These are phyloP conservation scores for Trogon melanurus DNA, from an alignment of 2,113 vertebrate genomes.

Conservation along the genomic window DNA sequence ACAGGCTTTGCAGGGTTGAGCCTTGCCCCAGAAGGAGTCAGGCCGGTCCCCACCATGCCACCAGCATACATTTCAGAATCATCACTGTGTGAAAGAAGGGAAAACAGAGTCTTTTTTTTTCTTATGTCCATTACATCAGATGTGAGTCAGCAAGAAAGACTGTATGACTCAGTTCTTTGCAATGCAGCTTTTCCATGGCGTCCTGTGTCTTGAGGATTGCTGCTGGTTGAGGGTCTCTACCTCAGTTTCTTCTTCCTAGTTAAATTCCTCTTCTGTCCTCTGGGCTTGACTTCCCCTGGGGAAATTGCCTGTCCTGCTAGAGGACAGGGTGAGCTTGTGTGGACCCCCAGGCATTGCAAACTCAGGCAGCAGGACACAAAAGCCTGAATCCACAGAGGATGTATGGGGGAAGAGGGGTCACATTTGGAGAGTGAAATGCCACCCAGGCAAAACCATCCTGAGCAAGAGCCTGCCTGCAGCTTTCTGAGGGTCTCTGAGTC, in stretches of 20 bases:
- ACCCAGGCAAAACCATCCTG: neutral
- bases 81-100: neutral
- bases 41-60: neutral
- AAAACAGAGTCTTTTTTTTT: neutral
- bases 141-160: neutral
- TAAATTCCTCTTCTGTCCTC: neutral
- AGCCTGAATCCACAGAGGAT: neutral
- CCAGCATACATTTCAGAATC: neutral
- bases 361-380: neutral
- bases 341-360: neutral
- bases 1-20: neutral
- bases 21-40: neutral
- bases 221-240: rapidly evolving
- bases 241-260: rapidly evolving
- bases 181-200: neutral
- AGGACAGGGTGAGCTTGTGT: neutral
- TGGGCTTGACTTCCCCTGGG: neutral
- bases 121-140: neutral
- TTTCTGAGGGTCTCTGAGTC: neutral
- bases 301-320: neutral
- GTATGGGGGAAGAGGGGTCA: rapidly evolving
- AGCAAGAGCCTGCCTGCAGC: neutral
- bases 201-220: neutral
- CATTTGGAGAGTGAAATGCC: neutral
- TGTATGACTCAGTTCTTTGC: conserved; percentile 37